Evolutionary conservation across 2,113 vertebrate genomes (phyloP).

Genomic region (Antigone vipio): DNA sequence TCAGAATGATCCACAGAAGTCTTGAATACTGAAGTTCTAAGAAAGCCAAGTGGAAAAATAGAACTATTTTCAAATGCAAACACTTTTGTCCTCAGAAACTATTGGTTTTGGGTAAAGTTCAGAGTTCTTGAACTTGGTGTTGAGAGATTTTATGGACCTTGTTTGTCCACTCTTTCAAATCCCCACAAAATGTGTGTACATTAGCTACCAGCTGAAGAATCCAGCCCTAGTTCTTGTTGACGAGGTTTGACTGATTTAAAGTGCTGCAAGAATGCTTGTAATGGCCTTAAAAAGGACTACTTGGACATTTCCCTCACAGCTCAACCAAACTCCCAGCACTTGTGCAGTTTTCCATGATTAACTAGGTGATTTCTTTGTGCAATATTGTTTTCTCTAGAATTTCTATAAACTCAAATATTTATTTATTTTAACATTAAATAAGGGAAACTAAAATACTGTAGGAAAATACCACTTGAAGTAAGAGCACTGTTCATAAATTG

Average conservation of each 20-base stretch:
- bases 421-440: slow-evolving; percentile 44
- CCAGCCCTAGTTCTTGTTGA: background rate
- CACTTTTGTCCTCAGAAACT: background rate
- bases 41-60: background rate
- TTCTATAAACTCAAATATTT: slow-evolving; percentile 28
- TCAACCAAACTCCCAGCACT: background rate
- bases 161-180: background rate
- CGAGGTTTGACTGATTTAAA: background rate
- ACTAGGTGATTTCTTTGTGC: slow-evolving; percentile 1
- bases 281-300: background rate
- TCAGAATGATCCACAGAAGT: background rate
- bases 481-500: background rate
- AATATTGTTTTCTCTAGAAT: slow-evolving; percentile 1
- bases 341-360: background rate
- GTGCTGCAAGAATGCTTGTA: background rate
- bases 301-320: background rate
- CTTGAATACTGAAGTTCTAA: background rate
- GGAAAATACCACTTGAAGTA: slow-evolving; percentile 13
- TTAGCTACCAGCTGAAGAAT: slow-evolving; percentile 1
- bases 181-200: background rate
- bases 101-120: background rate
- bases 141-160: slow-evolving; percentile 16
- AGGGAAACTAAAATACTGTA: slow-evolving; percentile 14
- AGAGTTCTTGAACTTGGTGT: background rate
- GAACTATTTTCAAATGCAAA: background rate